Conservation (phyloP, 2,113 vertebrate species). For the Prunella himalayana region DNA sequence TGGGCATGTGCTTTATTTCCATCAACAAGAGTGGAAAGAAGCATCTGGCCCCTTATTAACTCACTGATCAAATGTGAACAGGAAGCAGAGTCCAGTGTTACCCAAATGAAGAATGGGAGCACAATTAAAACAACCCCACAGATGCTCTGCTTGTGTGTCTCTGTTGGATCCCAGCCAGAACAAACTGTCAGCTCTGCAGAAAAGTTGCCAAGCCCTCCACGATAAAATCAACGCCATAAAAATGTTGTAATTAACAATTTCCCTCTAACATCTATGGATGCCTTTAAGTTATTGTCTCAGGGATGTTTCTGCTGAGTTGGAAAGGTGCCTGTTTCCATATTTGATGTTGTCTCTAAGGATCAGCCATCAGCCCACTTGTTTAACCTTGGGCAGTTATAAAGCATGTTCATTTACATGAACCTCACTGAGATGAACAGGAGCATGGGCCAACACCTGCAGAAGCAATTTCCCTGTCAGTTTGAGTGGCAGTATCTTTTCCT, state of each 20-base stretch:
- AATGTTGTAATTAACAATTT: not conserved
- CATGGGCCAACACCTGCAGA: not conserved
- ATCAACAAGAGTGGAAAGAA: not conserved
- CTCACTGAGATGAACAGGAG: not conserved
- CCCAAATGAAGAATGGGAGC: not conserved
- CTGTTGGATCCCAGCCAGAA: not conserved
- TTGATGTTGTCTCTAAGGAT: not conserved
- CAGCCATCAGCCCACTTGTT: not conserved
- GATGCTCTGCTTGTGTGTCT: not conserved
- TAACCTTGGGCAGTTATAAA: not conserved
- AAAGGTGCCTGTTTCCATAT: not conserved
- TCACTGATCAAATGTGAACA: not conserved
- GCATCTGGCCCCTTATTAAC: not conserved
- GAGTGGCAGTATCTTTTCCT: not conserved
- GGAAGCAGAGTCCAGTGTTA: not conserved
- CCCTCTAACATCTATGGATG: not conserved
- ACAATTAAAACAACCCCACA: not conserved
- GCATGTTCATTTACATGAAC: not conserved
- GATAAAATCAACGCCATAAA: conserved; percentile 10
- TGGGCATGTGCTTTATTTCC: not conserved
- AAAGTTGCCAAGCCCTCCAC: not conserved
- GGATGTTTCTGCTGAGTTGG: not conserved
- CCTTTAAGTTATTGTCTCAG: not conserved
- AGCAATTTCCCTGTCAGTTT: not conserved
- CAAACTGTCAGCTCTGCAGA: not conserved